Evolutionary conservation across 1,140 invertebrate species (phyloP).

Genomic region (Drosophila ironensis): DNA sequence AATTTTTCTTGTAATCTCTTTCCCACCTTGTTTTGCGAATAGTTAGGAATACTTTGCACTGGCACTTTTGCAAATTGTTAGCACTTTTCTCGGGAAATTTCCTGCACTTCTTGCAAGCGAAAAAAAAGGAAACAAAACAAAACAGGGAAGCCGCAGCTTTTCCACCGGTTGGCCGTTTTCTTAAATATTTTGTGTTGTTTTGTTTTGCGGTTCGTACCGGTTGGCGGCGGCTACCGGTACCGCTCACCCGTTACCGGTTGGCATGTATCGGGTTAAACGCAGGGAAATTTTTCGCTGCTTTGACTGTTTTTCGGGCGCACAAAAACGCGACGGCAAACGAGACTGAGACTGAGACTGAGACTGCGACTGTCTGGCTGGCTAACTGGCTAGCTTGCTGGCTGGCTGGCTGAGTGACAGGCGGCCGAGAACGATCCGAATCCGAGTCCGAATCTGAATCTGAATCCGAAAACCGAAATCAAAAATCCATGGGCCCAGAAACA

Average conservation of each 20-base stretch:
- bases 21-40: not conserved
- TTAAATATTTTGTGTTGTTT: no score
- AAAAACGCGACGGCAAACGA: not conserved
- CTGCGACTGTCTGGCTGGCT: no score
- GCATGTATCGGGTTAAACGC: not conserved
- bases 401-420: not conserved
- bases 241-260: not conserved
- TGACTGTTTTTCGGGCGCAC: not conserved
- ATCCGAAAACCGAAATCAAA: not conserved
- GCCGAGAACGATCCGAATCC: not conserved
- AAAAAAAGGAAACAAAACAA: no score
- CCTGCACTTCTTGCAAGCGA: not conserved
- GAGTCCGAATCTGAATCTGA: not conserved
- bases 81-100: not conserved
- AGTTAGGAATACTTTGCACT: not conserved
- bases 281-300: not conserved
- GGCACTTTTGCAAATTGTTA: not conserved
- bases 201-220: not conserved
- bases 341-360: no score
- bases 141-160: not conserved
- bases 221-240: not conserved
- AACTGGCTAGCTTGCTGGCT: conserved; percentile 1
- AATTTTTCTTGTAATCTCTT: not conserved
- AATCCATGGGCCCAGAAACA: not conserved
- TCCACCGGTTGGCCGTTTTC: not conserved